Evolutionary conservation across 2,113 vertebrate genomes (phyloP), one percentile per base, ranked within the genome.

Genomic region (Rostratula benghalensis): DNA sequence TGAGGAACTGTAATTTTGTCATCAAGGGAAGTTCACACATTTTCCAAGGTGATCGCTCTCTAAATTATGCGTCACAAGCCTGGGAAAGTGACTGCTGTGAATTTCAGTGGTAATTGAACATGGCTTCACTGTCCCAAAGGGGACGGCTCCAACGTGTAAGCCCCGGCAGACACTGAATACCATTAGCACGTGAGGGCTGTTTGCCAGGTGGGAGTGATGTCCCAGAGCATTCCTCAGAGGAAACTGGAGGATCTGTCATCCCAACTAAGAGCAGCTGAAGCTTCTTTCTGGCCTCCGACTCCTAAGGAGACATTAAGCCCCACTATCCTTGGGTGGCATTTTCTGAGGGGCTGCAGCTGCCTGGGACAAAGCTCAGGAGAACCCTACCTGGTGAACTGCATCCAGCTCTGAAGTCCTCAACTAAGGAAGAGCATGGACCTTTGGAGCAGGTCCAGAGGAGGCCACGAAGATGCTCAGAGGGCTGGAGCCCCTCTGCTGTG

Each of bases 351-450:
- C 13, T 45, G 43, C 60, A 68, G 56, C 57, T 75, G 35, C 10
- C 27, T 1, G 6, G 0, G 1, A 11, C 30, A 46, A 28, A 78
- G 65, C 9, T 57, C 1, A 0, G 31, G 30, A 54, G 53, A 54
- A 8, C 16, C 7, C 28, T 16, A 53, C 27, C 15, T 53, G 27
- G 51, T 28, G 27, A 28, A 53, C 27, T 53, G 27, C 51, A 28
- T 53, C 51, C 27, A 30, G 28, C 53, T 54, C 53, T 54, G 53
- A 54, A 30, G 51, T 53, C 51, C 53, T 54, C 53, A 54, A 27
- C 27, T 17, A 15, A 54, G 53, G 53, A 48, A 30, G 15, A 28
- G 27, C 15, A 53, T 28, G 27, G 51, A 54, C 28, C 53, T 54
- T 54, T 18, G 28, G 53, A 54, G 27, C 28, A 10, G 16, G 53